These are phyloP conservation scores for Tribolium freemani DNA, from an alignment of 2,888 invertebrate species.

Conservation along the genomic window DNA sequence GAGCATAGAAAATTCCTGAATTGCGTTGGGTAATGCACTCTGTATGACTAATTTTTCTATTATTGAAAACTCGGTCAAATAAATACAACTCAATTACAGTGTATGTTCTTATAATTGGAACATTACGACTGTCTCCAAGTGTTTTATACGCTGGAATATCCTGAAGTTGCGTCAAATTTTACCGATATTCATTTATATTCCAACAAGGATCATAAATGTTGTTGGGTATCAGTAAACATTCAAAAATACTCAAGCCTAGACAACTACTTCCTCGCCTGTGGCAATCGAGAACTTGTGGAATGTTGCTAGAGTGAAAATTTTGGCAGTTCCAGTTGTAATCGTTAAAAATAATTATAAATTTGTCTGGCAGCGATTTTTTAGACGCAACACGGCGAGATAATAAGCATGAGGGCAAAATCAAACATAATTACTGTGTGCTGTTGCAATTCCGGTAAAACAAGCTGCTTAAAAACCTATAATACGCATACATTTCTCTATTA, in stretches of 20 bases:
- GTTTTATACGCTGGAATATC: neutral
- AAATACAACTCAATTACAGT: conserved; percentile 8
- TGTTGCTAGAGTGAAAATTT: neutral
- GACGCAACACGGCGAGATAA: neutral
- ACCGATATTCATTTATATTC: neutral
- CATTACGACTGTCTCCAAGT: neutral
- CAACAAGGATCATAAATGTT: neutral
- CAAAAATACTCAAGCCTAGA: neutral
- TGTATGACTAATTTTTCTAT: conserved; percentile 5
- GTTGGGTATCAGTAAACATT: neutral
- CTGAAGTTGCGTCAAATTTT: neutral
- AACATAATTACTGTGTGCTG: neutral
- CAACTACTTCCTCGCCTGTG: neutral
- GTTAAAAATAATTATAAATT: neutral
- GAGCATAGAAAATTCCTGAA: neutral
- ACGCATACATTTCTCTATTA: neutral
- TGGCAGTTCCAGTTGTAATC: neutral
- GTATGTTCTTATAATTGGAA: neutral
- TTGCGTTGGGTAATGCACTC: neutral
- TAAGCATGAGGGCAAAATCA: neutral
- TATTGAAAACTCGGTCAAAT: conserved; percentile 12
- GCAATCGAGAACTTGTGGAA: neutral
- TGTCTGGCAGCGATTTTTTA: neutral
- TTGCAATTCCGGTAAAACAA: neutral
- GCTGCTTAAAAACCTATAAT: neutral